Evolutionary conservation across 2,797 vertebrate genomes (phyloP).

Genomic region (Chaunax sp.): DNA sequence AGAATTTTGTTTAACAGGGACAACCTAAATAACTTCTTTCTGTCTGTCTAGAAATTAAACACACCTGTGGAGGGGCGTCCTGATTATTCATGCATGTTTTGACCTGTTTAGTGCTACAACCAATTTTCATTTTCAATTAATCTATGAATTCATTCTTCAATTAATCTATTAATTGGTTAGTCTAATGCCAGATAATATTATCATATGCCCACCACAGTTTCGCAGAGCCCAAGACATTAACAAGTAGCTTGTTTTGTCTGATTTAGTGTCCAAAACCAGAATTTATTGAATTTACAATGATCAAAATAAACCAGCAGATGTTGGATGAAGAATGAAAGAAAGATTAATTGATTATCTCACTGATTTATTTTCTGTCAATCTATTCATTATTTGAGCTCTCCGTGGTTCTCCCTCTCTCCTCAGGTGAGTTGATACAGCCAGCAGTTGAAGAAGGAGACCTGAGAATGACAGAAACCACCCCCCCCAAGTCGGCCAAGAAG

Average conservation of each 20-base stretch:
- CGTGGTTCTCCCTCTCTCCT: not conserved
- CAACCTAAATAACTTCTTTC: too few species aligned
- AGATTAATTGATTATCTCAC: not conserved
- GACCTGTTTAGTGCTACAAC: not conserved
- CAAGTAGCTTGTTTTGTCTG: not conserved
- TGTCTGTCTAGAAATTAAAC: too few species aligned
- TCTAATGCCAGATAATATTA: too few species aligned
- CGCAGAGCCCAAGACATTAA: not conserved
- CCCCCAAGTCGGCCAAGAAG: constrained; percentile 90
- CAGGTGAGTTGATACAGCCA: constrained; percentile 91
- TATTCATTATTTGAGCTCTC: not conserved
- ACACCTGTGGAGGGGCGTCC: too few species aligned
- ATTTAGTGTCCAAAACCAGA: not conserved
- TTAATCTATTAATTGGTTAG: not conserved
- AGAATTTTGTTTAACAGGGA: too few species aligned
- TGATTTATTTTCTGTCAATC: not conserved
- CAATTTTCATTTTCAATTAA: not conserved
- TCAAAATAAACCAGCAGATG: not conserved
- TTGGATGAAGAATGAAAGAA: not conserved
- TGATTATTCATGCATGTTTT: too few species aligned
- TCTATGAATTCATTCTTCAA: not conserved
- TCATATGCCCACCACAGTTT: not conserved
- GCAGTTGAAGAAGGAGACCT: constrained; percentile 90
- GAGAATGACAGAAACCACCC: constrained; percentile 91
- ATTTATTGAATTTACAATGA: not conserved